Conservation (phyloP, 2,113 vertebrate species). For the Copsychus sechellarum region DNA sequence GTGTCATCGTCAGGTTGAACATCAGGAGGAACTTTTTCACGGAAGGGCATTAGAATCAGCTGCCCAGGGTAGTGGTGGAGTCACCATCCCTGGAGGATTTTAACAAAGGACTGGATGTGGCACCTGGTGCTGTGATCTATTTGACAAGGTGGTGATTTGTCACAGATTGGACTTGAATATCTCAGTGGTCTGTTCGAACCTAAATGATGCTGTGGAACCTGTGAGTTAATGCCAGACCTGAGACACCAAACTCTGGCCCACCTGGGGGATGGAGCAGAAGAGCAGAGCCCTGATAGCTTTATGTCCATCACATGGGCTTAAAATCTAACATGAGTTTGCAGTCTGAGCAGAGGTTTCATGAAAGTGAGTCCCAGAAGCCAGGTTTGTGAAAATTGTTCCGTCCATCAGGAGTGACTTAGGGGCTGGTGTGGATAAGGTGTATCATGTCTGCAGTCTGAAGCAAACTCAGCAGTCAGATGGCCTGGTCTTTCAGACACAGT, state of each 20-base stretch:
- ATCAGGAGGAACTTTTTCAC: neutral
- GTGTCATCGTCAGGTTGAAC: neutral
- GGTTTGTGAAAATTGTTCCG: neutral
- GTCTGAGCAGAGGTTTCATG: neutral
- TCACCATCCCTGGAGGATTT: neutral
- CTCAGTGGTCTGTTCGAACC: neutral
- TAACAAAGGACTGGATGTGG: neutral
- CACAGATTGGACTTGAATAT: neutral
- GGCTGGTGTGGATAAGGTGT: neutral
- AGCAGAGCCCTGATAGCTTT: neutral
- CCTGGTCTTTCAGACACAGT: neutral
- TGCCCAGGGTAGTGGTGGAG: neutral
- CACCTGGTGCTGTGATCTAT: neutral
- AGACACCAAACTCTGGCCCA: neutral
- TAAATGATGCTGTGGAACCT: neutral
- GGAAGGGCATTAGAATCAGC: rapidly evolving
- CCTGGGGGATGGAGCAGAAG: neutral
- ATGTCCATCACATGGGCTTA: rapidly evolving
- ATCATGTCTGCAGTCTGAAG: rapidly evolving
- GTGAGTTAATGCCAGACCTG: neutral
- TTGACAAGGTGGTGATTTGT: no score
- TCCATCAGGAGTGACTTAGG: neutral
- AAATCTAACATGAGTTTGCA: neutral
- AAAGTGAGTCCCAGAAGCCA: neutral
- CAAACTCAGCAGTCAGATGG: neutral